Base-by-base conservation (phyloP, 35 echinoderm and acorn worm species). In the Holothuria glaberrima region DNA sequence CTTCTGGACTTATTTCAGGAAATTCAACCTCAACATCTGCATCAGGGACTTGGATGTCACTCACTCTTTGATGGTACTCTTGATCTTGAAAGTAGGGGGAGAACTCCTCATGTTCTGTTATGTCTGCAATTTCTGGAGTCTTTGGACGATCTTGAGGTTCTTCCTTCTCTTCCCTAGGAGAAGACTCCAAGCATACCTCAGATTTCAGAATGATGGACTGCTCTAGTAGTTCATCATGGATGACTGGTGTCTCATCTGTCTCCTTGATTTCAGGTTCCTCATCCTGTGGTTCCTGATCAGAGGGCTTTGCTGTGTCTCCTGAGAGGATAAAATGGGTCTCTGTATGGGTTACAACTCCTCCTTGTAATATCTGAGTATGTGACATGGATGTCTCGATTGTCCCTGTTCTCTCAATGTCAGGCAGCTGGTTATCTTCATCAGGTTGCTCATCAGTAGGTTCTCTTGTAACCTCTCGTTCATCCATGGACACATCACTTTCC, bases 81-180 rank as follows among this genome's bases (percentile, higher is more conserved):
- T 63, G 54, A n/a, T 87, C 85, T 27, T 87, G 85, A 41, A 87
- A 87, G 65, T 87, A 87, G 12, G 85, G 45, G 3, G 62, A 87
- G 35, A 87, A 87, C 58, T 87, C 85, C 85, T 69, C 85, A 48
- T 87, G 68, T 74, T 94, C 95, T 62, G 92, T 97, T 16, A 97
- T 94, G 65, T 97, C 95, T 18, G 88, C 41, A 52, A 97, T 97
- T 41, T 97, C 95, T 69, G 95, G 95, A 82, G 92, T 97, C 34
- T 62, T 82, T 82, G 92, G 92, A 21, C 80, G 63, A 46, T 84
- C 80, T 18, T 32, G 30, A 52, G 63, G 35, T 28, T 92, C 92
- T 61, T 83, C 86, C 33, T 62, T 22, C 27, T 75, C 61, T 75
- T 90, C 92, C 22, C 35, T 78, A 52, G 91, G 91, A 48, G 32